These are phyloP conservation scores for Carassius gibelio DNA, from an alignment of 2,113 vertebrate species.

Conservation along the genomic window DNA sequence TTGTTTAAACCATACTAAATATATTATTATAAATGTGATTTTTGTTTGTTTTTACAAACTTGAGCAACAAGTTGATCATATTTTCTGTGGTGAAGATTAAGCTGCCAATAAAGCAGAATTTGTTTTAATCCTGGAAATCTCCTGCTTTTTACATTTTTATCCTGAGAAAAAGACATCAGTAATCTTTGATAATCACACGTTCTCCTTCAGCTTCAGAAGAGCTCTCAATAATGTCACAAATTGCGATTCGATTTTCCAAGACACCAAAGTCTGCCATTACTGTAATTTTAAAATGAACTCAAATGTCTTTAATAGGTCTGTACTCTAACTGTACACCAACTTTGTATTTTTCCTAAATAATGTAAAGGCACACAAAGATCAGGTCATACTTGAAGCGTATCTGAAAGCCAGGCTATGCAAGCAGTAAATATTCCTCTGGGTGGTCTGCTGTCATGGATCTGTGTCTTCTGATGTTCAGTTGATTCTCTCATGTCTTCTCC, in stretches of 20 bases:
- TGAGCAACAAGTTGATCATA: not conserved
- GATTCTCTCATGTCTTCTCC: slow-evolving; percentile 12
- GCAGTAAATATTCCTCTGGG: not conserved
- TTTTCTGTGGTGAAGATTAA: not conserved
- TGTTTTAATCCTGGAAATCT: not conserved
- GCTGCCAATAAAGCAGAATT: not conserved
- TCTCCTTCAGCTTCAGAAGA: not conserved
- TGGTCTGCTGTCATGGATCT: not conserved
- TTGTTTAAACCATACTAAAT: not conserved
- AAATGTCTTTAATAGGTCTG: not conserved
- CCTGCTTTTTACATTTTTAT: not conserved
- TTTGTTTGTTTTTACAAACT: slow-evolving; percentile 9
- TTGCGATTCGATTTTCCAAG: not conserved
- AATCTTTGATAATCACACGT: not conserved
- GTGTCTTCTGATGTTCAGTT: slow-evolving; percentile 2
- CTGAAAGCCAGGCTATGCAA: not conserved
- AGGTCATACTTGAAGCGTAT: not conserved
- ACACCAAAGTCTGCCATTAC: not conserved
- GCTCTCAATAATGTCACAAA: not conserved
- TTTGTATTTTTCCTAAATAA: not conserved
- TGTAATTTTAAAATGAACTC: not conserved
- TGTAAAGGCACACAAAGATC: not conserved
- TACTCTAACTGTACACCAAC: not conserved
- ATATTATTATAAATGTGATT: not conserved
- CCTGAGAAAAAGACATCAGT: not conserved